These are phyloP conservation scores for Ctenochaetus hawaiiensis DNA, from an alignment of 2,797 vertebrate species.

Conservation along the genomic window DNA sequence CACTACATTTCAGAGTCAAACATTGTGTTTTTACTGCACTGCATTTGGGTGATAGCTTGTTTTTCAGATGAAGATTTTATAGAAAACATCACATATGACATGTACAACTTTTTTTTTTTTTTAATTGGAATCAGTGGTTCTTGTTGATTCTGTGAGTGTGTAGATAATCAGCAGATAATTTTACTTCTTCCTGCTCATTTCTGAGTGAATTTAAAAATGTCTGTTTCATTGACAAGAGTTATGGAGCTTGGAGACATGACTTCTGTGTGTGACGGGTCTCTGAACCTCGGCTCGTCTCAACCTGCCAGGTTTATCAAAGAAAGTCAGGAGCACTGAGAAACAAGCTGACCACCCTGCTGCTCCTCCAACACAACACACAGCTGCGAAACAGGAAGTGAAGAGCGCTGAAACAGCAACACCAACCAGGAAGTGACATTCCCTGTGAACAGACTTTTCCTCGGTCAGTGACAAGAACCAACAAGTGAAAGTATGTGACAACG, in stretches of 20 bases:
- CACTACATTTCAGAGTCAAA: too few relatives aligned
- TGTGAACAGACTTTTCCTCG: conserved; percentile 25
- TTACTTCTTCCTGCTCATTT: background rate
- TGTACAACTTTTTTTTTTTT: too few relatives aligned
- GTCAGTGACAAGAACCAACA: background rate
- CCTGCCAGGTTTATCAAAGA: background rate
- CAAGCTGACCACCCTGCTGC: conserved; percentile 13
- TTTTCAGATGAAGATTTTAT: too few relatives aligned
- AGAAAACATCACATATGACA: too few relatives aligned
- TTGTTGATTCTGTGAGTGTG: background rate
- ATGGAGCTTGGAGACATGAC: background rate
- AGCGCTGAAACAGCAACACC: conserved; percentile 44
- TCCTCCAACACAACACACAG: conserved; percentile 13
- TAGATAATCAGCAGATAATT: background rate
- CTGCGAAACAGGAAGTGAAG: conserved; percentile 53
- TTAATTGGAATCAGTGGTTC: too few relatives aligned
- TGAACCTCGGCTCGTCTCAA: background rate
- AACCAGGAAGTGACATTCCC: conserved; percentile 39
- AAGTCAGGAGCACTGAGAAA: background rate
- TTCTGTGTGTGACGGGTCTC: background rate
- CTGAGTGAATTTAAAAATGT: background rate
- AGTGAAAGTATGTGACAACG: background rate
- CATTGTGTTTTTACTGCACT: too few relatives aligned
- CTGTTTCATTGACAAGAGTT: background rate
- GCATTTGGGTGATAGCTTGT: too few relatives aligned